Conservation (phyloP, 2,888 invertebrate species). For the Biston stratarius region DNA sequence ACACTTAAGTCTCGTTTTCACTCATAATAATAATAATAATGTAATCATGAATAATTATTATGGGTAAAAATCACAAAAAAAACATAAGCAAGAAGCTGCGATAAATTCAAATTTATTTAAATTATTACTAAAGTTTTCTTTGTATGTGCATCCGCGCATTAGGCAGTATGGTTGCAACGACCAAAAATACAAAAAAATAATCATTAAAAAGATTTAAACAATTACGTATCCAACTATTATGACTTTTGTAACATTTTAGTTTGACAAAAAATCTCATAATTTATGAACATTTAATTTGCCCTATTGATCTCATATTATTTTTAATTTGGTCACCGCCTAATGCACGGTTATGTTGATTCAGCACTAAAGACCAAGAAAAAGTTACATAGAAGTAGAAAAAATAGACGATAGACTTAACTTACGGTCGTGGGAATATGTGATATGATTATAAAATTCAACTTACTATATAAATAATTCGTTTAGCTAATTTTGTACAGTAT, state of each 20-base stretch:
- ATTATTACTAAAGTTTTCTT: neutral
- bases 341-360: constrained; percentile 3
- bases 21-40: neutral
- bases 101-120: neutral
- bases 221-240: too few relatives aligned
- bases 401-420: constrained; percentile 53
- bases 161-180: neutral
- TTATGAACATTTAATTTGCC: too few relatives aligned
- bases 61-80: constrained; percentile 36
- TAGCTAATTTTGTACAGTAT: constrained; percentile 82
- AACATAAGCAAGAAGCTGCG: constrained; percentile 3
- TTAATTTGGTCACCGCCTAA: neutral
- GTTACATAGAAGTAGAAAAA: constrained; percentile 49
- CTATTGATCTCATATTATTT: too few relatives aligned
- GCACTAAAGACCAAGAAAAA: constrained; percentile 29
- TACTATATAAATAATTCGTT: constrained; percentile 73
- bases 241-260: too few relatives aligned
- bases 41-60: neutral
- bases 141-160: constrained; percentile 3
- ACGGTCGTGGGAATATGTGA: constrained; percentile 67
- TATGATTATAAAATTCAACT: constrained; percentile 85
- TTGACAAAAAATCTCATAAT: too few relatives aligned
- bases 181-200: neutral
- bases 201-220: too few relatives aligned
- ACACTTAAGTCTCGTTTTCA: neutral